A percentile compares a stretch with the other conserved stretches of the same genome.
Evolutionary conservation across 2,113 vertebrate species (phyloP).

Genomic region (Lagopus leucura): DNA sequence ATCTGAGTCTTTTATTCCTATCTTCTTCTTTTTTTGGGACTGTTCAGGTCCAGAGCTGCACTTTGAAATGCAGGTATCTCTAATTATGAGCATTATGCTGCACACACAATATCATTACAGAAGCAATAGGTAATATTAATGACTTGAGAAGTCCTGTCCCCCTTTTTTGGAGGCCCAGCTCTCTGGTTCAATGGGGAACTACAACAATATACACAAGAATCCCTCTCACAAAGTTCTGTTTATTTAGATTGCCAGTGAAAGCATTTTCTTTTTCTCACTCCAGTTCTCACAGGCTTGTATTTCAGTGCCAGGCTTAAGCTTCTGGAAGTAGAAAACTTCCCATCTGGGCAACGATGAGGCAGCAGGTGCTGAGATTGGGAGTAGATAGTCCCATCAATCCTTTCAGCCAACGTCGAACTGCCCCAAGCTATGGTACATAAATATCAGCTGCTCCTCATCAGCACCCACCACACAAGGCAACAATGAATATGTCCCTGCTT

Average conservation of each 20-base stretch:
- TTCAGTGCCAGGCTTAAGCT: not conserved
- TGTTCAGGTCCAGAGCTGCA: not conserved
- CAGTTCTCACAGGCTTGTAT: not conserved
- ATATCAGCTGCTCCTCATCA: not conserved
- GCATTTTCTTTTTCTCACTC: not conserved
- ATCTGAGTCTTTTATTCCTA: not conserved
- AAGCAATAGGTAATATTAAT: not conserved
- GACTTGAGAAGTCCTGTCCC: not conserved
- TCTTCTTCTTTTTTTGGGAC: not conserved
- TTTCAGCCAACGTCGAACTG: not conserved
- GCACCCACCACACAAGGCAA: accelerated
- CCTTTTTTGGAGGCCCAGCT: not conserved
- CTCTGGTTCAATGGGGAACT: not conserved
- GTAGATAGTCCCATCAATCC: not conserved
- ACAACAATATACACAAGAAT: not conserved
- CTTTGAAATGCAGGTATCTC: not conserved
- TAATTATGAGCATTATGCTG: not conserved
- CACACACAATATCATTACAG: not conserved
- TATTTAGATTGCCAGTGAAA: not conserved
- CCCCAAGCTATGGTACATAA: not conserved
- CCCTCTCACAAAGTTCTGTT: not conserved
- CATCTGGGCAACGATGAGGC: not conserved
- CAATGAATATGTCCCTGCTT: not conserved
- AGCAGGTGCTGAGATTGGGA: not conserved
- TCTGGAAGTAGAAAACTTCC: not conserved